A percentile compares a stretch with the other conserved stretches of the same genome.
These are phyloP conservation scores for Ruditapes philippinarum DNA, from an alignment of 1,140 invertebrate species.

Conservation along the genomic window DNA sequence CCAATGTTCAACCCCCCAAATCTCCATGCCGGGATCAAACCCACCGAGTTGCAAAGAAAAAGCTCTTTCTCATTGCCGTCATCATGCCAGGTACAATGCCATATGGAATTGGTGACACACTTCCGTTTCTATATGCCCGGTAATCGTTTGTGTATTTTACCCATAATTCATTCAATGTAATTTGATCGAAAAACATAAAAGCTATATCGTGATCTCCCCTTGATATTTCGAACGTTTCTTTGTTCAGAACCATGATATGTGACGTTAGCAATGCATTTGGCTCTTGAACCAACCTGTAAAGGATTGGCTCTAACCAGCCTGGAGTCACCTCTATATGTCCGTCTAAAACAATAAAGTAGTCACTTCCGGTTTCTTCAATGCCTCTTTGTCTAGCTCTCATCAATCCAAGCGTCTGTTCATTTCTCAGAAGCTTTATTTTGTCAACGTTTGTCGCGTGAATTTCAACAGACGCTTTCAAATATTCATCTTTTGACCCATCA, in stretches of 20 bases:
- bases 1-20: slow-evolving; percentile 99
- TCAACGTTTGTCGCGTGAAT: slow-evolving; percentile 43
- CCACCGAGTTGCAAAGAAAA: slow-evolving; percentile 93
- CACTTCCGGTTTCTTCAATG: neutral
- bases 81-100: slow-evolving; percentile 51
- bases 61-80: slow-evolving; percentile 49
- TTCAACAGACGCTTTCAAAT: neutral
- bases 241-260: neutral
- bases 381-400: slow-evolving; percentile 48
- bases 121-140: slow-evolving; percentile 13
- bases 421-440: slow-evolving; percentile 17
- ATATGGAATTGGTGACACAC: slow-evolving; percentile 25
- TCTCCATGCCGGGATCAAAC: slow-evolving; percentile 89
- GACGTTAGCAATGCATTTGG: slow-evolving; percentile 44
- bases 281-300: slow-evolving; percentile 18
- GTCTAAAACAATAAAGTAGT: slow-evolving; percentile 53
- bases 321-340: slow-evolving; percentile 39
- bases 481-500: slow-evolving; percentile 87
- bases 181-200: slow-evolving; percentile 52
- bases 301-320: slow-evolving; percentile 44
- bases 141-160: slow-evolving; percentile 10
- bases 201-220: neutral
- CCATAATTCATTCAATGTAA: slow-evolving; percentile 26
- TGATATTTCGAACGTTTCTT: neutral
- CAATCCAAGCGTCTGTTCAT: slow-evolving; percentile 31